Evolutionary conservation across 2,113 vertebrate species (phyloP).

Genomic region (Ciconia maguari): DNA sequence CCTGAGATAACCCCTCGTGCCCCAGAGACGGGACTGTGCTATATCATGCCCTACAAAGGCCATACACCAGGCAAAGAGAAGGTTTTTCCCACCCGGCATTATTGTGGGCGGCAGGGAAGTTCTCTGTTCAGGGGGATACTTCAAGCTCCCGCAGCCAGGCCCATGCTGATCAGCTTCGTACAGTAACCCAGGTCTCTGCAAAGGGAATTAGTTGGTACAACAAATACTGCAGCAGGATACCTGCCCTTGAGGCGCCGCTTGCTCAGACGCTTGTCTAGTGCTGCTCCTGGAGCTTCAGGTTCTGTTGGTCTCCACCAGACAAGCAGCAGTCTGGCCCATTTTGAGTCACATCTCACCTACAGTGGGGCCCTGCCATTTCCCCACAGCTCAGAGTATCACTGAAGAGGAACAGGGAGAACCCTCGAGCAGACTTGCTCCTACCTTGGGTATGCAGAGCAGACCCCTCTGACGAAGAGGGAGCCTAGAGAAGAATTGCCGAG

Average conservation of each 20-base stretch:
- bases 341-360: not conserved
- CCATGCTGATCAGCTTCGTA: rapidly evolving
- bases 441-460: not conserved
- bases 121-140: not conserved
- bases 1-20: not conserved
- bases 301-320: not conserved
- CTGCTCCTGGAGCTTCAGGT: not conserved
- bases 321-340: not conserved
- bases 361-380: not conserved
- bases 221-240: not conserved
- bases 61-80: not conserved
- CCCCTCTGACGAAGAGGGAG: not conserved
- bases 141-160: not conserved
- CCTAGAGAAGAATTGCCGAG: not conserved
- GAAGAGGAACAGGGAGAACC: not conserved
- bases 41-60: not conserved
- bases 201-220: not conserved
- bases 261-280: not conserved
- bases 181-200: not conserved
- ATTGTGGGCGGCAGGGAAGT: not conserved
- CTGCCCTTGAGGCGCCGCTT: not conserved
- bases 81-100: not conserved
- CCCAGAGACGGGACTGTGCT: not conserved
- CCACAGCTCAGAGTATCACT: not conserved
- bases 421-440: not conserved